Conservation (phyloP, 1,140 invertebrate species). For the Sarcophaga peregrina region DNA sequence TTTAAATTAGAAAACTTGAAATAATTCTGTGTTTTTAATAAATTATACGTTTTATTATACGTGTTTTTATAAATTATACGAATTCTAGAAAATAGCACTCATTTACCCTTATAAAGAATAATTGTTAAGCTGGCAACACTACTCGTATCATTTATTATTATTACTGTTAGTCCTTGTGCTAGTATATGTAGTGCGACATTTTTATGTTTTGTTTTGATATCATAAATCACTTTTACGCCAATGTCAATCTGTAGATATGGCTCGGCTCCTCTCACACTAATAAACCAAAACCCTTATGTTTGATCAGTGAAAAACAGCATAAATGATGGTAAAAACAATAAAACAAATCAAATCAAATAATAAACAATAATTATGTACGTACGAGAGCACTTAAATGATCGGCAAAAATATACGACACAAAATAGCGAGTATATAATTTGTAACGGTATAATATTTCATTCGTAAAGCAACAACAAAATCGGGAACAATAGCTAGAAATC, state of each 20-base stretch:
- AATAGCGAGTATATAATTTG: neutral
- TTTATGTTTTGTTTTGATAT: neutral
- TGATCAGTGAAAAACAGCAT: neutral
- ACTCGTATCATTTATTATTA: no score
- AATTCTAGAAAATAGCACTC: no score
- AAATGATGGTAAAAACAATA: neutral
- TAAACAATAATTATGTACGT: slow-evolving; percentile 10
- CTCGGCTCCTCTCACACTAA: neutral
- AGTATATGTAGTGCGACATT: neutral
- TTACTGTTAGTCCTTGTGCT: neutral
- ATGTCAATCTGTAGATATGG: no score
- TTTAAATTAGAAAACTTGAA: no score
- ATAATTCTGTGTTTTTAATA: no score
- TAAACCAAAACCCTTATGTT: neutral
- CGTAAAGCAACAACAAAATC: neutral
- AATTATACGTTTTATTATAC: no score
- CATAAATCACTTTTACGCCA: no score
- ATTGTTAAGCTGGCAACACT: no score
- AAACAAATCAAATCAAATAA: neutral
- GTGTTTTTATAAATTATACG: no score
- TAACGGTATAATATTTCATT: neutral
- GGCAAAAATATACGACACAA: neutral
- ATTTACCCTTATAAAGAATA: no score
- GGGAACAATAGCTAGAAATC: no score
- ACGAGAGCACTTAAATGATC: neutral